Percentiles rank a stretch among this genome's conserved stretches.
phyloP scores from a whole-genome alignment of 2,113 vertebrate species.

The Pristiophorus japonicus region DNA sequence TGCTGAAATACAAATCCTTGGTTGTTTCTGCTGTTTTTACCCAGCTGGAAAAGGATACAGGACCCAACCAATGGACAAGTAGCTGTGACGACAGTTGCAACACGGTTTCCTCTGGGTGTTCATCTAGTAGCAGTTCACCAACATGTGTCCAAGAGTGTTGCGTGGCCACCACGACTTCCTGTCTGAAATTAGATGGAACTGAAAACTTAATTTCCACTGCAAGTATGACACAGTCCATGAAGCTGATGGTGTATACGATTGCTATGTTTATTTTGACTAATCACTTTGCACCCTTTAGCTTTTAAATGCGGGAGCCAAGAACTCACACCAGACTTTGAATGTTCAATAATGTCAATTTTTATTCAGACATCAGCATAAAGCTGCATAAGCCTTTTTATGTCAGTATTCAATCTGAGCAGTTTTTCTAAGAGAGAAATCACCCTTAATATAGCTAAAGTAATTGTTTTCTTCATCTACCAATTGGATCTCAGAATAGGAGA shows the following conservation, averaged over 20 bases:
- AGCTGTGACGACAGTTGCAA: neutral
- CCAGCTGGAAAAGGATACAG: neutral
- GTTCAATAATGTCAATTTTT: neutral
- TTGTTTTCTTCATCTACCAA: neutral
- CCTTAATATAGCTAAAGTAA: too few relatives aligned
- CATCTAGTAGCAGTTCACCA: neutral
- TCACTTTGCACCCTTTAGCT: slow-evolving; percentile 18
- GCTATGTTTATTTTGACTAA: slow-evolving; percentile 3
- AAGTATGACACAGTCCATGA: neutral
- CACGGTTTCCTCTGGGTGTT: neutral
- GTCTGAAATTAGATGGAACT: neutral
- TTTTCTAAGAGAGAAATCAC: neutral
- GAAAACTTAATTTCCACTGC: neutral
- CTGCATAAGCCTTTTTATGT: slow-evolving; percentile 26
- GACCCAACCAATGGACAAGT: neutral
- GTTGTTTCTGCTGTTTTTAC: neutral
- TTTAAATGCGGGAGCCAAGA: neutral
- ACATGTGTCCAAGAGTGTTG: slow-evolving; percentile 12
- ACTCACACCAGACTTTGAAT: neutral
- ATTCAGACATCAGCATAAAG: slow-evolving; percentile 17
- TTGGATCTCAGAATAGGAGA: neutral
- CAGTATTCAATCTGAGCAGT: slow-evolving; percentile 7
- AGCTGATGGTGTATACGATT: neutral
- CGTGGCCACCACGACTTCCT: neutral
- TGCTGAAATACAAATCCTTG: neutral